Evolutionary conservation across 2,113 vertebrate species (phyloP).

Genomic region (Rhea americana): DNA sequence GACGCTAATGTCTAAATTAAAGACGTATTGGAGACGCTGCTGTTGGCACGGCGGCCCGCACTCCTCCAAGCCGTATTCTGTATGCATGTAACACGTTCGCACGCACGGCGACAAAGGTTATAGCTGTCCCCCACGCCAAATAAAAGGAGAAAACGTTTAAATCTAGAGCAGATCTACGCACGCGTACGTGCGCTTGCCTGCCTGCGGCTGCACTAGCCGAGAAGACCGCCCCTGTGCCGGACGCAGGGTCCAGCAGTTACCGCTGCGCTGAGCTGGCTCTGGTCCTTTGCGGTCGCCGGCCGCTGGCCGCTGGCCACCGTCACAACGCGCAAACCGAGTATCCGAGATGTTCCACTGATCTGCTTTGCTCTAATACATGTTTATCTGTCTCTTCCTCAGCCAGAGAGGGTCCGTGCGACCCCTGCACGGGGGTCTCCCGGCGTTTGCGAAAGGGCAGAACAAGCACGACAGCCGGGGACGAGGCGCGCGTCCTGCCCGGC

Average conservation of each 20-base stretch:
- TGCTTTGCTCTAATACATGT: not conserved
- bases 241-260: not conserved
- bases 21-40: not conserved
- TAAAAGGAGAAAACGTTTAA: not conserved
- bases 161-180: not conserved
- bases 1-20: conserved; percentile 13
- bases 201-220: rapidly evolving
- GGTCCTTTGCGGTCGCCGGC: rapidly evolving
- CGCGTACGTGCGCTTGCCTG: rapidly evolving
- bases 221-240: not conserved
- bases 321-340: rapidly evolving
- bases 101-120: not conserved
- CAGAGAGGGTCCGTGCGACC: not conserved
- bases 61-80: not conserved
- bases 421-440: not conserved
- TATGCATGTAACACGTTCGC: not conserved
- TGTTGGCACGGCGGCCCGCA: not conserved
- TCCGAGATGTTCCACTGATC: not conserved
- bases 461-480: too few relatives aligned
- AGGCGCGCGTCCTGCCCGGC: not conserved
- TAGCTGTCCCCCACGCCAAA: not conserved
- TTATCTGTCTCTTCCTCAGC: not conserved
- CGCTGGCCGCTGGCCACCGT: not conserved
- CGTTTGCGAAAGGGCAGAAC: not conserved
- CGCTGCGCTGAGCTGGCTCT: rapidly evolving